phyloP scores from a whole-genome alignment of 1,140 invertebrate species.

The Chironomus tepperi region DNA sequence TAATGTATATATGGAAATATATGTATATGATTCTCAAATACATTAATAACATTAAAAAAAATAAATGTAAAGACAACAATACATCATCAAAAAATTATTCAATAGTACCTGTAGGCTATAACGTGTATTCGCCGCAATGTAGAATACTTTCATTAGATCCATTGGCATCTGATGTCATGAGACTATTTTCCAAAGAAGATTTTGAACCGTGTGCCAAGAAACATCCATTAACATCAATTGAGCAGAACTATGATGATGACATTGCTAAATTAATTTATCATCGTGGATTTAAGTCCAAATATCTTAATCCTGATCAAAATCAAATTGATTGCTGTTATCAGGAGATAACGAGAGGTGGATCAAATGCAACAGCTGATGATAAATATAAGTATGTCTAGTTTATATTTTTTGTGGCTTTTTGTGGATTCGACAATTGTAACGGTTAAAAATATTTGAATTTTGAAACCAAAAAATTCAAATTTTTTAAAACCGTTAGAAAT shows the following conservation, averaged over 20 bases:
- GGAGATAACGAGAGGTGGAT: slow-evolving; percentile 38
- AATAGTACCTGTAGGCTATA: slow-evolving; percentile 42
- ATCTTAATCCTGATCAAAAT: slow-evolving; percentile 31
- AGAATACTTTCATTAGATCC: slow-evolving; percentile 59
- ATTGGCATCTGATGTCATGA: slow-evolving; percentile 52
- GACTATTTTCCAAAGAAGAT: slow-evolving; percentile 47
- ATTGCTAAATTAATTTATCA: slow-evolving; percentile 33
- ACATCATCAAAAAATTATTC: slow-evolving; percentile 13
- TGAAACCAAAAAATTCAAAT: too few species aligned
- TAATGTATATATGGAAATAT: neutral
- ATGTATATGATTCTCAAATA: neutral
- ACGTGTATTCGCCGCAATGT: slow-evolving; percentile 60
- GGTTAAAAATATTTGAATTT: too few species aligned
- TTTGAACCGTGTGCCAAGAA: slow-evolving; percentile 47
- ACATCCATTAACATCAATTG: slow-evolving; percentile 42
- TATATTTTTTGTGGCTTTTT: too few species aligned
- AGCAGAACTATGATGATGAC: slow-evolving; percentile 31
- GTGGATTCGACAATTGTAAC: too few species aligned
- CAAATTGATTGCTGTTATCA: slow-evolving; percentile 47
- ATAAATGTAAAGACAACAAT: neutral
- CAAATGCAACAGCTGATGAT: slow-evolving; percentile 36
- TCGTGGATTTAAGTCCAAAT: slow-evolving; percentile 33
- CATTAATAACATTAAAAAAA: neutral
- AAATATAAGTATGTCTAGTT: slow-evolving; percentile 41
- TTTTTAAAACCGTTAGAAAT: too few species aligned